Evolutionary conservation across 2,113 vertebrate genomes (phyloP), one percentile per base, ranked within the genome.

Genomic region (Brachyhypopomus occidentalis): DNA sequence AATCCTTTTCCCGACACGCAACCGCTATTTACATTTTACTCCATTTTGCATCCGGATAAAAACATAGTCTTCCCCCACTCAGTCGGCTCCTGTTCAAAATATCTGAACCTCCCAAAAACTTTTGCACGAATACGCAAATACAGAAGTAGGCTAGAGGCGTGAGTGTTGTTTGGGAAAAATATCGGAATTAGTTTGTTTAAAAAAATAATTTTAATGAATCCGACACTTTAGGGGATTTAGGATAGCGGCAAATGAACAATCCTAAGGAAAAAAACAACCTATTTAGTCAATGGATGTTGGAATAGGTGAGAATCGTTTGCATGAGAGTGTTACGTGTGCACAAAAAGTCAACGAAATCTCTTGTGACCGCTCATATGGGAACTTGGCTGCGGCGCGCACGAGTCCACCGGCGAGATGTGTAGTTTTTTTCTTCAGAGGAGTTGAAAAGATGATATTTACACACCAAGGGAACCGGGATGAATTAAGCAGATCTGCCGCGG

Each of bases 1-100:
- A 75, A 25, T 69, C 27, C 59, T 77, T 80, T 88, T 87, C 86
- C 85, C 79, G 87, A 78, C 84, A 83, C 86, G 60, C 78, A 70
- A 82, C 81, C 34, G 89, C 85, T 93, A 91, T 94, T 94, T 94
- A 93, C 92, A 92, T 92, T 92, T 91, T 90, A 87, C 88, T 88
- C 83, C 91, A 88, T 90, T 92, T 91, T 91, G 89, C 91, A 88
- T 89, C 14, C 83, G 85, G 87, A 79, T 88, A 89, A 86, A 91
- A 91, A 92, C 91, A 91, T 85, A 86, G 88, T 88, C 87, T 84
- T 83, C 87, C 89, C 90, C 87, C 83, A 72, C 34, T 77, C 55
- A 36, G 34, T 63, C 36, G 5, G 56, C 78, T 78, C 72, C 67
- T 20, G 41, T 77, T 84, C 60, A 72, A 86, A 79, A 80, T 70